These are phyloP conservation scores for Dorcus parallelipipedus DNA, from an alignment of 2,888 invertebrate species.

Conservation along the genomic window DNA sequence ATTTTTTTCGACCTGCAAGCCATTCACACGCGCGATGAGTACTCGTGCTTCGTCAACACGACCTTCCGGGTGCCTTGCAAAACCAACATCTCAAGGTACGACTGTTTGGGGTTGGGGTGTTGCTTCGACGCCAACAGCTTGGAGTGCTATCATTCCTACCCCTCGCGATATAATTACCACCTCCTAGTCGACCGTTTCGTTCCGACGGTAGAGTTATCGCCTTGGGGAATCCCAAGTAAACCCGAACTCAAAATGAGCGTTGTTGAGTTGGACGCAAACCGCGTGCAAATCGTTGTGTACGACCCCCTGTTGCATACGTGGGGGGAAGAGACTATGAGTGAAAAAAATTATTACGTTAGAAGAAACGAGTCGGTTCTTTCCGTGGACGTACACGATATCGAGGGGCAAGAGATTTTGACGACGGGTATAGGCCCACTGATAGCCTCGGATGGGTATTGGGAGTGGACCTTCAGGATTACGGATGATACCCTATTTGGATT, in stretches of 20 bases:
- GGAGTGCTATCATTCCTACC: conserved; percentile 41
- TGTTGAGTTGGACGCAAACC: neutral
- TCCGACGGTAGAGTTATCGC: conserved; percentile 21
- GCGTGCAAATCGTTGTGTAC: conserved; percentile 3
- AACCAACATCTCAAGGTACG: conserved; percentile 28
- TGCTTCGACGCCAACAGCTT: conserved; percentile 37
- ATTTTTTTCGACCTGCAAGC: conserved; percentile 26
- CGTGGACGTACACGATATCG: conserved; percentile 30
- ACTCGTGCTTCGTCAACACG: conserved; percentile 34
- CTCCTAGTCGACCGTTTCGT: neutral
- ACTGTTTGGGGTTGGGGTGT: conserved; percentile 34
- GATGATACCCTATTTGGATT: conserved; percentile 56
- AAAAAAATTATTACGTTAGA: conserved; percentile 26
- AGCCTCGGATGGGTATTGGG: conserved; percentile 59
- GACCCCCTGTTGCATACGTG: neutral
- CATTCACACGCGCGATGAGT: conserved; percentile 12
- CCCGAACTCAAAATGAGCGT: neutral
- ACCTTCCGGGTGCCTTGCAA: conserved; percentile 37
- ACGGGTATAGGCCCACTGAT: conserved; percentile 59
- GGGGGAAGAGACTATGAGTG: conserved; percentile 1
- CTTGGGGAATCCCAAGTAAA: conserved; percentile 24
- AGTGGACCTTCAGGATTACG: conserved; percentile 56
- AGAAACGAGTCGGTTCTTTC: conserved; percentile 18
- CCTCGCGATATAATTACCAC: conserved; percentile 40
- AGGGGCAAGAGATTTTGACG: conserved; percentile 48